phyloP scores from a whole-genome alignment of 1,140 invertebrate genomes.

The Zophobas morio region DNA sequence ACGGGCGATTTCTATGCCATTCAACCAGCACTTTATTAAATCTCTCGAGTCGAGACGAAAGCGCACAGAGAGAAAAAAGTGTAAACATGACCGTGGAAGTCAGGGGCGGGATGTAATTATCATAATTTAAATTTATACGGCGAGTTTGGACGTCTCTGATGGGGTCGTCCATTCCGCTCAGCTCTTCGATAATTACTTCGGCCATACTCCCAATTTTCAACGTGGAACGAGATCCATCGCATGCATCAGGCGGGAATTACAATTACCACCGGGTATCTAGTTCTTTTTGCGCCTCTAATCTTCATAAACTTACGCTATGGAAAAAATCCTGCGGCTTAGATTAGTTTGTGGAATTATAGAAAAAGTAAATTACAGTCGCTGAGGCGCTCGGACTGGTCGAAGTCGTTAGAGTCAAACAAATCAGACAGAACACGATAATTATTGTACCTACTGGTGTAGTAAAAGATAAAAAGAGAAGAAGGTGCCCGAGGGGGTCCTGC shows the following conservation, averaged over 20 bases:
- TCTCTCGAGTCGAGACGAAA: slow-evolving; percentile 40
- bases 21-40: slow-evolving; percentile 40
- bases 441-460: too few relatives aligned
- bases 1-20: slow-evolving; percentile 41
- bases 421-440: too few relatives aligned
- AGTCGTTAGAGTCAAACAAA: too few relatives aligned
- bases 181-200: slow-evolving; percentile 41
- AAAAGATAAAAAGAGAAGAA: too few relatives aligned
- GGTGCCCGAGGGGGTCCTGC: too few relatives aligned
- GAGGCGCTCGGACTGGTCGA: neutral
- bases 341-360: neutral
- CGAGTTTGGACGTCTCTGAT: slow-evolving; percentile 39
- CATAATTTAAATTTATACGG: slow-evolving; percentile 43
- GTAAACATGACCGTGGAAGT: slow-evolving; percentile 42
- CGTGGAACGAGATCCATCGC: slow-evolving; percentile 28
- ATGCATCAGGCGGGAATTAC: slow-evolving; percentile 24
- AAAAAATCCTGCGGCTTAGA: slow-evolving; percentile 7
- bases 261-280: slow-evolving; percentile 20
- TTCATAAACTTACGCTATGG: slow-evolving; percentile 14
- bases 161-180: slow-evolving; percentile 38
- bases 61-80: slow-evolving; percentile 36
- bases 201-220: slow-evolving; percentile 40
- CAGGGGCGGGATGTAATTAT: slow-evolving; percentile 41
- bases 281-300: slow-evolving; percentile 30
- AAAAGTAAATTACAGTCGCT: neutral